phyloP scores from a whole-genome alignment of 2,113 vertebrate genomes.

The Pristiophorus japonicus region DNA sequence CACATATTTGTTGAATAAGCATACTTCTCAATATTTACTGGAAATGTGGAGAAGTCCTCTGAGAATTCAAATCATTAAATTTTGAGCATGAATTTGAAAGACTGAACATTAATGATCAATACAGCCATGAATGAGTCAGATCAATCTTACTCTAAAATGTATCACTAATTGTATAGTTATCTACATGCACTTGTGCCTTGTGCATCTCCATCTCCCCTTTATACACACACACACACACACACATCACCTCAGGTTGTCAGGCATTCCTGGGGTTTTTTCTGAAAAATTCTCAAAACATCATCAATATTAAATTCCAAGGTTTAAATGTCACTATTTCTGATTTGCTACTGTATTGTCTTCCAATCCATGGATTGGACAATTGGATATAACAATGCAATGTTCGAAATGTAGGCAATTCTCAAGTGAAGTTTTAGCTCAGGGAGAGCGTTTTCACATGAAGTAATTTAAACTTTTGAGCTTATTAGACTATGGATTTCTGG shows the following conservation, averaged over 20 bases:
- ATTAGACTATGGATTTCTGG: not conserved
- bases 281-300: not conserved
- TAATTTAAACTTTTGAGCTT: not conserved
- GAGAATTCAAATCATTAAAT: constrained; percentile 1
- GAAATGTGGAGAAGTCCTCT: not conserved
- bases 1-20: constrained; percentile 26
- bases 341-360: not conserved
- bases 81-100: not conserved
- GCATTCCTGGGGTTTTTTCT: not conserved
- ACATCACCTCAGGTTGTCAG: not conserved
- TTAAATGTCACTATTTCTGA: not conserved
- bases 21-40: not conserved
- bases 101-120: not conserved
- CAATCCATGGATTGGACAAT: not conserved
- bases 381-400: not conserved
- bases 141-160: not conserved
- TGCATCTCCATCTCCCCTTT: too few species aligned
- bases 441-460: not conserved
- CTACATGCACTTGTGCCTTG: not conserved
- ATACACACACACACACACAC: too few species aligned
- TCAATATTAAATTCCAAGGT: not conserved
- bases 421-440: not conserved
- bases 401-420: not conserved
- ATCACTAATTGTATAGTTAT: not conserved
- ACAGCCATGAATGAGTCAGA: not conserved